Evolutionary conservation across 2,888 invertebrate genomes (phyloP), one percentile per base, ranked within the genome.

Genomic region (Morpho achilles): DNA sequence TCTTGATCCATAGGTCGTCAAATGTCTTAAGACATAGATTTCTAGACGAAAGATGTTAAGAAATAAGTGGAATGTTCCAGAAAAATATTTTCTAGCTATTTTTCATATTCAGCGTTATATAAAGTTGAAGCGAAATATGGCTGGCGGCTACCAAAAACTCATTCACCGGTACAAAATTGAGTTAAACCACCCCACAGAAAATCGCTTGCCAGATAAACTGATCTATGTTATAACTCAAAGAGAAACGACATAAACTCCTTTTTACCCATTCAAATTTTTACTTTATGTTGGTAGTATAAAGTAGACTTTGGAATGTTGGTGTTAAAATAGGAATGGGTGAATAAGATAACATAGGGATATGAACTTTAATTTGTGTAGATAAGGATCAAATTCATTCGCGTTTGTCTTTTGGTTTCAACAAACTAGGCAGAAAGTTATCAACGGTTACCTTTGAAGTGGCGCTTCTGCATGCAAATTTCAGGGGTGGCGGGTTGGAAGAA

Each of bases 71-170:
- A 32, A 32, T 32, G 3, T 32, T 32, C 5, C 32, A 32, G 32
- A 32, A 32, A 32, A 32, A 32, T 32, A 32, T 32, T 32, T 32
- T 32, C 32, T 32, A 5, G 2, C 32, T 32, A 32, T 32, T 32
- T 32, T 32, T 43, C 39, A 50, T 32, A 43, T 40, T 45, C 50
- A 51, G 52, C 32, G 54, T 46, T 52, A 60, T 58, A 43, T 58
- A 50, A 56, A 64, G 58, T 49, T 62, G 54, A 56, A 67, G 71
- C 62, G 65, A 74, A 79, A 82, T 68, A 87, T 87, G 68, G 87
- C 90, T 87, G 76, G 85, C 87, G 88, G 89, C 88, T 89, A 86
- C 89, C 82, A 89, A 90, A 70, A 89, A 87, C 88, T 87, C 89
- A 89, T 90, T 84, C 89, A 88, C 85, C 87, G 84, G 85, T 84